Evolutionary conservation across 2,113 vertebrate species (phyloP).

Genomic region (Hippocampus mohnikei): DNA sequence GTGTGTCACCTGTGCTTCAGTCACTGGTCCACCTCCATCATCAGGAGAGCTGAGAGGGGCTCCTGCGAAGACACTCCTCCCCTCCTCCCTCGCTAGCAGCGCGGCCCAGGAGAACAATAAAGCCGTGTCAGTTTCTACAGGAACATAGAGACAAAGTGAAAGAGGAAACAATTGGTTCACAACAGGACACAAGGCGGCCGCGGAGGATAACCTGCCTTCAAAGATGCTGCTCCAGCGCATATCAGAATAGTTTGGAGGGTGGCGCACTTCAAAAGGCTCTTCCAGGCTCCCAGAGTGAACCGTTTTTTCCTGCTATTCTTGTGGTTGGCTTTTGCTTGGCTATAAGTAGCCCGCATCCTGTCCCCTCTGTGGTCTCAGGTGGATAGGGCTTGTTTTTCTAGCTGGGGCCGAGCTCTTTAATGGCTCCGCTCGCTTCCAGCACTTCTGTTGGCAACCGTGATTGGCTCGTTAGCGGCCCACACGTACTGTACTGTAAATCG

Average conservation of each 20-base stretch:
- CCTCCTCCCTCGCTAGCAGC: background rate
- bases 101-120: slow-evolving; percentile 68
- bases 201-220: slow-evolving; percentile 94
- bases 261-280: slow-evolving; percentile 88
- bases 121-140: slow-evolving; percentile 81
- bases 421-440: slow-evolving; percentile 30
- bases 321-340: slow-evolving; percentile 80
- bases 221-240: slow-evolving; percentile 83
- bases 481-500: slow-evolving; percentile 6
- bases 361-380: slow-evolving; percentile 90
- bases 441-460: slow-evolving; percentile 71
- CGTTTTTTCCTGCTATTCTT: slow-evolving; percentile 98
- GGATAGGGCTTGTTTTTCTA: slow-evolving; percentile 89
- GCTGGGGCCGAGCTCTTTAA: slow-evolving; percentile 72
- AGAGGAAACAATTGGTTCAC: slow-evolving; percentile 95
- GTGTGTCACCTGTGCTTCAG: slow-evolving; percentile 55
- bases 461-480: slow-evolving; percentile 75
- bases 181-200: slow-evolving; percentile 81
- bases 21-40: slow-evolving; percentile 13
- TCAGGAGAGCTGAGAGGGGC: slow-evolving; percentile 21
- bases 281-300: slow-evolving; percentile 68
- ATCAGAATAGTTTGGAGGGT: slow-evolving; percentile 88
- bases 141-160: slow-evolving; percentile 84
- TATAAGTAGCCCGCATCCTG: slow-evolving; percentile 99
- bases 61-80: background rate